phyloP scores from a whole-genome alignment of 2,888 invertebrate species.

The Dorcus parallelipipedus region DNA sequence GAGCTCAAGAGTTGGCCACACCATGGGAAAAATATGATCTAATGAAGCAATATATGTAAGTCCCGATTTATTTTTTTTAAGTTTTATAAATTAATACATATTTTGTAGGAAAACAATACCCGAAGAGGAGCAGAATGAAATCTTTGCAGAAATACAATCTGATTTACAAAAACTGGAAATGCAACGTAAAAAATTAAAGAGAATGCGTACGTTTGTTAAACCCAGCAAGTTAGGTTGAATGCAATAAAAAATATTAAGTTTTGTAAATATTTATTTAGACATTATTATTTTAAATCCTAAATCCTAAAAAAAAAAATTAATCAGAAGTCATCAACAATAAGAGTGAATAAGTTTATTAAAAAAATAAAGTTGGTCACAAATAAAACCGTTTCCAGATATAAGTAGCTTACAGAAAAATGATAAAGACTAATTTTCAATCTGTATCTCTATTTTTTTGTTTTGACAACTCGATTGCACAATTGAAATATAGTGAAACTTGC shows the following conservation, averaged over 20 bases:
- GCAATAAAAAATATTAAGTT: too few species aligned
- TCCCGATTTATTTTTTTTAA: slow-evolving; percentile 13
- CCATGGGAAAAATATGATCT: slow-evolving; percentile 91
- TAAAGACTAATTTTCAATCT: too few species aligned
- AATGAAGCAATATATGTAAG: slow-evolving; percentile 85
- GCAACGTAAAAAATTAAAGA: slow-evolving; percentile 59
- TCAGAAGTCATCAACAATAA: neutral
- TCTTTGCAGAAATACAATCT: slow-evolving; percentile 79
- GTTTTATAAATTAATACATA: slow-evolving; percentile 15
- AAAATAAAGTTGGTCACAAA: neutral
- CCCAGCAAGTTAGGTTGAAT: slow-evolving; percentile 50
- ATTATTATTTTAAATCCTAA: neutral
- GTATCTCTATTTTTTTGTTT: too few species aligned
- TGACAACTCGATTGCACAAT: too few species aligned
- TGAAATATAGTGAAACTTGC: too few species aligned
- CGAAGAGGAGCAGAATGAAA: slow-evolving; percentile 81
- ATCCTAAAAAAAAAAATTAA: neutral
- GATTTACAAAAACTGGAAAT: slow-evolving; percentile 71
- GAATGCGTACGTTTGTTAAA: slow-evolving; percentile 60
- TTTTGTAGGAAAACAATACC: slow-evolving; percentile 71
- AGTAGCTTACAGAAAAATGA: too few species aligned
- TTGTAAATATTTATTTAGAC: too few species aligned
- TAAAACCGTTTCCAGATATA: neutral
- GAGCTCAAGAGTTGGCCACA: slow-evolving; percentile 58
- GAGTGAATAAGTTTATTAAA: slow-evolving; percentile 3